Evolutionary conservation across 1,140 invertebrate genomes (phyloP), one percentile per base, ranked within the genome.

Genomic region (Oryctes rhinoceros): DNA sequence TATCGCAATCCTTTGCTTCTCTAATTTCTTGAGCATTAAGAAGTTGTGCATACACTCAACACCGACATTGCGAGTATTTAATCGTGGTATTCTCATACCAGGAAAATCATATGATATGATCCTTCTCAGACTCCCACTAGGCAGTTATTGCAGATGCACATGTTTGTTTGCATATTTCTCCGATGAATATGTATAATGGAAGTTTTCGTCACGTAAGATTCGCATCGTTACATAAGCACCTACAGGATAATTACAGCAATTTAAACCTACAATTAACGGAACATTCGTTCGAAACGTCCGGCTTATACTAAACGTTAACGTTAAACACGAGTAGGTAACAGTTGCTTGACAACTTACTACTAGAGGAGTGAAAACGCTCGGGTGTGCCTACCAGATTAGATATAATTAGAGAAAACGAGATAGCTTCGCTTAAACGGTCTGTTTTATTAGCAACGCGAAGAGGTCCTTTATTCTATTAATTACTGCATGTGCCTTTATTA

Each of bases 341-440:
- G 65, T 71, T 37, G 65, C 35, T 71, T 71, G 35, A 71, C 65
- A 71, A 71, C 65, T 71, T 71, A 71, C 65, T 71, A 71, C 35
- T 59, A 18, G 15, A 59, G 53, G 18, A 71, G 65, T 30, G 65
- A 30, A 35, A 71, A 71, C 65, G 24, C 24, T 10, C 35, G 20
- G 24, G 24, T 71, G 35, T 24, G 65, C 65, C 11, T 37, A 37
- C 65, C 24, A 71, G 65, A 71, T 71, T 71, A 71, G 65, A 71
- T 71, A 24, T 71, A 71, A 71, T 71, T 71, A 71, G 53, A n/a
- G 53, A 59, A 59, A 59, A 71, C 65, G 65, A 71, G 65, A 71
- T 71, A 71, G 65, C 65, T 71, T 35, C 35, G 53, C 65, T 9
- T 71, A 71, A 71, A 71, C 65, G 65, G 65, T 71, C 24, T 71